Percentiles rank a stretch among this genome's conserved stretches.
Conservation (phyloP, 2,113 vertebrate species). For the Eurystomus gularis region DNA sequence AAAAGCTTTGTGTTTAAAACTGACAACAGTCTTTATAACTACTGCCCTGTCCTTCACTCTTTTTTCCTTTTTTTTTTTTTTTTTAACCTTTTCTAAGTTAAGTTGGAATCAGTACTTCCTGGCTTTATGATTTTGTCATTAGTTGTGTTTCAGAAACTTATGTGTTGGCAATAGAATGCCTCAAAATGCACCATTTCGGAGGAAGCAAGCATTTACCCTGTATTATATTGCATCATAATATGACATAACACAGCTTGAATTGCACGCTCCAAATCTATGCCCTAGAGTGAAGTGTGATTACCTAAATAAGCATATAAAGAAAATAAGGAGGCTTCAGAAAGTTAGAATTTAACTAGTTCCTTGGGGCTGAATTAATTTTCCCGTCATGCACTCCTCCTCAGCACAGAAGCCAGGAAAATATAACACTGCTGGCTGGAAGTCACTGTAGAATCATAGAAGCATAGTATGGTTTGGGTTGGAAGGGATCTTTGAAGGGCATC, state of each 20-base stretch:
- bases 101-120: not conserved
- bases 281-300: not conserved
- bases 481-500: no score
- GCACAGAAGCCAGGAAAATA: not conserved
- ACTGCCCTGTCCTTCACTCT: not conserved
- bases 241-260: not conserved
- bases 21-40: not conserved
- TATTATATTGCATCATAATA: not conserved
- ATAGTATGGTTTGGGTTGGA: no score
- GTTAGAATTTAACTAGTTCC: not conserved
- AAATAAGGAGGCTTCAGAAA: conserved; percentile 8
- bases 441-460: not conserved
- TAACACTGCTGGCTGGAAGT: not conserved
- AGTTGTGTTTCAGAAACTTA: not conserved
- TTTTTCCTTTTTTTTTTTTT: not conserved
- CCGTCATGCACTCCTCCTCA: not conserved
- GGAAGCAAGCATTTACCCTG: not conserved
- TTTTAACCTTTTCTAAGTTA: not conserved
- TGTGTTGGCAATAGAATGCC: not conserved
- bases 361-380: not conserved
- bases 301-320: not conserved
- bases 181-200: not conserved
- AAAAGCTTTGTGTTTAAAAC: not conserved
- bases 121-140: not conserved
- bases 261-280: not conserved